Evolutionary conservation across 2,113 vertebrate genomes (phyloP).

Genomic region (Gambusia holbrooki): DNA sequence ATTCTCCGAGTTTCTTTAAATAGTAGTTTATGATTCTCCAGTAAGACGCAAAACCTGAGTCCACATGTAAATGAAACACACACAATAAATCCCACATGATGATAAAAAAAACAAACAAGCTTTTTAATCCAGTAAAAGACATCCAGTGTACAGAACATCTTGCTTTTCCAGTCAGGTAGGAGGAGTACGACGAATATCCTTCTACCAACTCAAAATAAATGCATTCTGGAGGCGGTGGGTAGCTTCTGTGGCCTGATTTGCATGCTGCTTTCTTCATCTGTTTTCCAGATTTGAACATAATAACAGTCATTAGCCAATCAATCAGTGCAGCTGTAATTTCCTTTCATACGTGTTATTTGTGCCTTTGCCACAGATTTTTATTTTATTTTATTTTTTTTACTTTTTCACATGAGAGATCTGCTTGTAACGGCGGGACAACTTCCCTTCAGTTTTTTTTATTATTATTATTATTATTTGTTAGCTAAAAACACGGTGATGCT

Average conservation of each 20-base stretch:
- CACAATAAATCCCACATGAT: neutral
- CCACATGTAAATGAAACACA: neutral
- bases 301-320: slow-evolving; percentile 49
- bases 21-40: too few relatives aligned
- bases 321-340: slow-evolving; percentile 32
- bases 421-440: neutral
- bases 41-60: neutral
- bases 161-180: slow-evolving; percentile 23
- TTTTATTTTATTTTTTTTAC: neutral
- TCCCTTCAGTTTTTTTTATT: neutral
- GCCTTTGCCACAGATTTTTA: slow-evolving; percentile 1
- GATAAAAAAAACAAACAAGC: slow-evolving; percentile 6
- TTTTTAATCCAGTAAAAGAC: slow-evolving; percentile 2
- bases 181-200: slow-evolving; percentile 6
- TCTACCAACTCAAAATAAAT: slow-evolving; percentile 28
- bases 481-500: slow-evolving; percentile 42
- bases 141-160: neutral
- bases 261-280: slow-evolving; percentile 42
- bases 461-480: neutral
- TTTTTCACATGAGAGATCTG: slow-evolving; percentile 16
- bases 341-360: slow-evolving; percentile 21
- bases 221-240: slow-evolving; percentile 27
- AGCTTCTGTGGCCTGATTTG: slow-evolving; percentile 44
- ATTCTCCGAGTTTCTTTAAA: neutral
- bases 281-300: slow-evolving; percentile 33